Conservation (phyloP, 2,888 invertebrate genomes). For the Sialis fuliginosa region DNA sequence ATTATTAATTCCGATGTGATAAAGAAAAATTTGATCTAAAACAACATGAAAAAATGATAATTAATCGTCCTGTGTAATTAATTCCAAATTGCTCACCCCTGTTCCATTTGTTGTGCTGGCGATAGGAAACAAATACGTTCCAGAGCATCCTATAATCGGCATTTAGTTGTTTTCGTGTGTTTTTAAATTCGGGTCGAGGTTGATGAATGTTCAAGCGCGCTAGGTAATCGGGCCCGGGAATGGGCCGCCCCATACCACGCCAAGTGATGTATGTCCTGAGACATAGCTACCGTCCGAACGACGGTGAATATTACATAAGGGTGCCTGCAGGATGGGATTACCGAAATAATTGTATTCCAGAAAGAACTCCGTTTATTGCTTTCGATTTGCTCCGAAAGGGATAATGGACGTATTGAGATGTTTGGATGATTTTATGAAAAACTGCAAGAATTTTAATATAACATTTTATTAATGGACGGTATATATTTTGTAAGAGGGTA, state of each 20-base stretch:
- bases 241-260: neutral
- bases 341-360: slow-evolving; percentile 12
- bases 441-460: too few species aligned
- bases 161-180: slow-evolving; percentile 10
- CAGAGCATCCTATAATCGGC: slow-evolving; percentile 8
- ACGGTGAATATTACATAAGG: slow-evolving; percentile 13
- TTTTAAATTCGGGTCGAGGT: slow-evolving; percentile 11
- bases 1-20: too few species aligned
- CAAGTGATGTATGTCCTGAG: slow-evolving; percentile 4
- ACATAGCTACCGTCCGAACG: neutral
- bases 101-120: slow-evolving; percentile 4
- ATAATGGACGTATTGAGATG: too few species aligned
- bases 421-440: too few species aligned
- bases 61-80: too few species aligned
- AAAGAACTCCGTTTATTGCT: neutral
- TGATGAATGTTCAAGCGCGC: slow-evolving; percentile 10
- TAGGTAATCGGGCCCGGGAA: slow-evolving; percentile 9
- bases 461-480: too few species aligned
- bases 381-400: neutral
- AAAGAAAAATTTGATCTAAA: too few species aligned
- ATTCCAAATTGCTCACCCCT: slow-evolving; percentile 5
- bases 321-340: slow-evolving; percentile 7
- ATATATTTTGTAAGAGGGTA: too few species aligned
- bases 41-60: too few species aligned
- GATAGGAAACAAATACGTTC: neutral